Percentiles rank a stretch among this genome's conserved stretches.
These are phyloP conservation scores for Sinella curviseta DNA, from an alignment of 1,140 invertebrate species.

Conservation along the genomic window DNA sequence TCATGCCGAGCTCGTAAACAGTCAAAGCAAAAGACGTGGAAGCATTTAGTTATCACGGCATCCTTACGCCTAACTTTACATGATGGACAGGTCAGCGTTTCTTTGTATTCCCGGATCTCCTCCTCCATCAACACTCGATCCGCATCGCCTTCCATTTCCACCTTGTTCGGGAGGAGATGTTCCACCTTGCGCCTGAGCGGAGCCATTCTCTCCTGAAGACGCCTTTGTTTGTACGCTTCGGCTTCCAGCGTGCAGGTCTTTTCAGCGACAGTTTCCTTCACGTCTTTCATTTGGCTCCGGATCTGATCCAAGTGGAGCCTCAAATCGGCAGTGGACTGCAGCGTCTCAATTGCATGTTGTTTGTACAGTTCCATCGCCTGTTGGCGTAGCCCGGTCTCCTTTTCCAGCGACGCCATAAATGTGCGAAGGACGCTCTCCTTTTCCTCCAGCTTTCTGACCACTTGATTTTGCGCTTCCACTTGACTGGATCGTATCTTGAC, in stretches of 20 bases:
- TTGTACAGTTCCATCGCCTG: conserved; percentile 97
- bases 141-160: conserved; percentile 91
- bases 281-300: conserved; percentile 53
- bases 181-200: conserved; percentile 88
- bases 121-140: conserved; percentile 91
- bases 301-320: conserved; percentile 91
- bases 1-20: conserved; percentile 97
- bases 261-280: conserved; percentile 92
- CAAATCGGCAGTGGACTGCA: conserved; percentile 92
- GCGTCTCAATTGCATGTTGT: conserved; percentile 85
- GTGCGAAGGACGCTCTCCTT: conserved; percentile 92
- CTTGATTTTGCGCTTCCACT: conserved; percentile 74
- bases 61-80: conserved; percentile 99
- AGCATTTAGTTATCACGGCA: conserved; percentile 97
- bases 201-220: conserved; percentile 91
- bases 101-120: conserved; percentile 96
- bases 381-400: conserved; percentile 85
- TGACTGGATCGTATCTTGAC: conserved; percentile 44
- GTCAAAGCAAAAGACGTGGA: conserved; percentile 99
- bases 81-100: conserved; percentile 95
- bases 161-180: conserved; percentile 96
- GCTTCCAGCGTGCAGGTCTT: conserved; percentile 93
- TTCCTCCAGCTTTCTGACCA: conserved; percentile 91
- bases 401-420: conserved; percentile 87
- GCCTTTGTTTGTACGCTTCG: conserved; percentile 94